These are phyloP conservation scores for Drosophila ficusphila DNA, from an alignment of 1,140 invertebrate genomes.

Conservation along the genomic window DNA sequence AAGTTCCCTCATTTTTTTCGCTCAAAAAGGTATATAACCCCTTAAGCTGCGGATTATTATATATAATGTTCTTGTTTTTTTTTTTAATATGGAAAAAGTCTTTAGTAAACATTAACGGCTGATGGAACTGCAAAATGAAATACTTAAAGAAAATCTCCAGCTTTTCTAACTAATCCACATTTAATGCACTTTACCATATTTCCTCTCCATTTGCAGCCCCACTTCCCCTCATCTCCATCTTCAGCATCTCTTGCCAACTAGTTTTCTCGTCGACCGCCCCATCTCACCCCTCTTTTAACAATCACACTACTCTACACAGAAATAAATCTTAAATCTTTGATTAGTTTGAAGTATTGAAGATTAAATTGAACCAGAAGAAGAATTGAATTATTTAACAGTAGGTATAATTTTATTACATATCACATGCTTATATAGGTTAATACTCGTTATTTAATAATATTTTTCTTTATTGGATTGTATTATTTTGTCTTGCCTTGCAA, in stretches of 20 bases:
- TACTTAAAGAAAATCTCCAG: neutral
- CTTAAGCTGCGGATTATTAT: slow-evolving; percentile 9
- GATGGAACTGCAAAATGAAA: neutral
- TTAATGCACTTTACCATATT: slow-evolving; percentile 65
- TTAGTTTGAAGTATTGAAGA: too few species aligned
- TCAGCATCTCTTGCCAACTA: slow-evolving; percentile 12
- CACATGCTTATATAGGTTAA: too few species aligned
- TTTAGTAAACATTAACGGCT: slow-evolving; percentile 14
- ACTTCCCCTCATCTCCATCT: neutral
- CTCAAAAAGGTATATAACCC: too few species aligned
- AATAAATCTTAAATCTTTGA: neutral
- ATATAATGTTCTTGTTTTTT: neutral
- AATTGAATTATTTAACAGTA: too few species aligned
- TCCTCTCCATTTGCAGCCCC: slow-evolving; percentile 4
- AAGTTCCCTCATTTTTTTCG: too few species aligned
- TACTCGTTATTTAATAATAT: too few species aligned
- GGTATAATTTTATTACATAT: too few species aligned
- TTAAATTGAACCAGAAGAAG: too few species aligned
- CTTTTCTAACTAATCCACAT: slow-evolving; percentile 47
- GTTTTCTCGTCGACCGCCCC: neutral
- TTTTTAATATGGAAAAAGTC: slow-evolving; percentile 1
- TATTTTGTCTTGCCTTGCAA: too few species aligned
- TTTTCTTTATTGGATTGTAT: too few species aligned
- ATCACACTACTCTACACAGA: neutral
- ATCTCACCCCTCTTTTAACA: neutral